Evolutionary conservation across 2,888 invertebrate genomes (phyloP).

Genomic region (Drosophila silvestris): DNA sequence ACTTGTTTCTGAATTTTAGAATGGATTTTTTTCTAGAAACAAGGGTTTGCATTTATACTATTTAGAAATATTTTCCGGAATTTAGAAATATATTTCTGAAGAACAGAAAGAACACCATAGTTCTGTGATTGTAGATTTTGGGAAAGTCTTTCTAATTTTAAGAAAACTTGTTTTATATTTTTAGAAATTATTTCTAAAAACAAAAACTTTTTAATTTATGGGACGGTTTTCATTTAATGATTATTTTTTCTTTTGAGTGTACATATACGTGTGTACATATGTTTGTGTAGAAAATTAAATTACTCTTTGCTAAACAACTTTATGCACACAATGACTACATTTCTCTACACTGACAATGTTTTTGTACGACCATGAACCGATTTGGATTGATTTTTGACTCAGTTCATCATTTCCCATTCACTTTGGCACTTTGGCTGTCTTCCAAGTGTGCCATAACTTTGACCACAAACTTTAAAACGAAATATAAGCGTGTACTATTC

Average conservation of each 20-base stretch:
- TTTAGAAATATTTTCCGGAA: background rate
- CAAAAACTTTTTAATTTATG: background rate
- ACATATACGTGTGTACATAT: background rate
- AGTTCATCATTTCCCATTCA: conserved; percentile 6
- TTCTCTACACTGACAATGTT: background rate
- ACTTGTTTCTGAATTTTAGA: background rate
- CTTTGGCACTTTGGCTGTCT: conserved; percentile 42
- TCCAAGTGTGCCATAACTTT: conserved; percentile 54
- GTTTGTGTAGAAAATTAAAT: background rate
- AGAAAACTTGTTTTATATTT: background rate
- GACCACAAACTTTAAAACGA: conserved; percentile 24
- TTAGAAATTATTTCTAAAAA: background rate
- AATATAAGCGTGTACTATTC: conserved; percentile 17
- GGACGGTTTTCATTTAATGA: background rate
- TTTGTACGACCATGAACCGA: conserved; percentile 44
- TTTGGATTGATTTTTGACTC: conserved; percentile 7
- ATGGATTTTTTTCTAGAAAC: background rate
- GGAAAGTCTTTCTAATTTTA: background rate
- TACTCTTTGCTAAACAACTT: background rate
- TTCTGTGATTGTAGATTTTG: background rate
- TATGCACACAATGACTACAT: background rate
- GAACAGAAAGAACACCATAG: background rate
- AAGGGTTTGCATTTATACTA: background rate
- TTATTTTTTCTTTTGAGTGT: background rate
- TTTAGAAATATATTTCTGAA: background rate